Base-by-base conservation (phyloP, 2,888 invertebrate species). In the Pseudococcus jackbeardsleyi region DNA sequence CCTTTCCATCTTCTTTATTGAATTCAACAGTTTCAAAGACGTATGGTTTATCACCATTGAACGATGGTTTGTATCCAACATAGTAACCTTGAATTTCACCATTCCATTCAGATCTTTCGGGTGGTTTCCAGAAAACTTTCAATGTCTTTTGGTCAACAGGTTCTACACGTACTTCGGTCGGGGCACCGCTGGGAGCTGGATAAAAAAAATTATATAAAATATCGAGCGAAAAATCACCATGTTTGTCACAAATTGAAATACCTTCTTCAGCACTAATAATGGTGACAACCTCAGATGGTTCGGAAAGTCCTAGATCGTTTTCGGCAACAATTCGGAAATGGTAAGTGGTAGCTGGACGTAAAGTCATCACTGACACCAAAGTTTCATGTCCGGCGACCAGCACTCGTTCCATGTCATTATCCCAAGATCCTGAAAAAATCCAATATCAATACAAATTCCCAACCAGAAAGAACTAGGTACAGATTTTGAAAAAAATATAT, bases 251-350 rank as follows among this genome's bases (percentile, higher is more conserved):
- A 42, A 33, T 5, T 42, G 5, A n/a, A n/a, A 33, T 91, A 92
- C 94, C 94, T 93, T 98, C 98, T 92, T 99, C 98, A 59, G 98
- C 97, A 46, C 99, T 99, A 89, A 98, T 98, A 90, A 98, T 98
- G 2, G 96, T 96, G 2, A 98, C 97, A 1, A 96, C 96, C 91
- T 98, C 97, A 0, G 98, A 98, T 2, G 97, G 96, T 90, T 96
- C 96, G 48, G 98, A 98, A n/a, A 95, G 94, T 88, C 98, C 98
- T 89, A 98, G 95, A 92, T 96, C 96, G 91, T 98, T 98, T 92
- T 98, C 97, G 89, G 98, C 98, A 2, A 97, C 96, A 91, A 98
- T 96, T 90, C 97, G 94, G 90, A 98, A 94, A 91, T 98, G 97
- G 91, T 98, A 98, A 0, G 97, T 96, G 2, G 98, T 98, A 50